Percentiles rank a stretch among this genome's conserved stretches.
Evolutionary conservation across 2,113 vertebrate genomes (phyloP).

Genomic region (Phyllopteryx taeniolatus): DNA sequence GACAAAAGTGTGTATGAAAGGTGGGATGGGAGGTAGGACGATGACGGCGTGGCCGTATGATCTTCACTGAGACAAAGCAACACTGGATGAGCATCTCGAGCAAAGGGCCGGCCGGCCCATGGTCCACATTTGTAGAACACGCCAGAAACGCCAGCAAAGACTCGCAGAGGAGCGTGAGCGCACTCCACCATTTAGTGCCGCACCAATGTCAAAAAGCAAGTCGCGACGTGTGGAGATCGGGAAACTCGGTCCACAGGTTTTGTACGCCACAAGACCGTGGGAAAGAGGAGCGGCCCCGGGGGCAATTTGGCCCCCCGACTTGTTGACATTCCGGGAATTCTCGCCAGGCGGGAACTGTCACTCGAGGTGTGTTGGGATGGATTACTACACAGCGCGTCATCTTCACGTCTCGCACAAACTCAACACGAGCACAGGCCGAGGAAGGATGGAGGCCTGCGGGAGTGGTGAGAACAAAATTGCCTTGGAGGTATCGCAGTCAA

Average conservation of each 20-base stretch:
- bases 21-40: neutral
- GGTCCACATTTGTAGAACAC: too few relatives aligned
- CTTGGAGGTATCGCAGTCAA: conserved; percentile 40
- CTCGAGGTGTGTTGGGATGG: neutral
- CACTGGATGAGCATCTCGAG: too few relatives aligned
- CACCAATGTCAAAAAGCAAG: conserved; percentile 13
- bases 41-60: neutral
- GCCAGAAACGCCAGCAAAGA: too few relatives aligned
- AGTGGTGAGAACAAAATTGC: conserved; percentile 36
- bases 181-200: neutral
- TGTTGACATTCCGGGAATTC: conserved; percentile 5
- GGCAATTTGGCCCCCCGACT: conserved; percentile 4
- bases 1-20: neutral
- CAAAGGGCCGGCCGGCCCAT: too few relatives aligned
- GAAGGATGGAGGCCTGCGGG: neutral
- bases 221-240: conserved; percentile 42
- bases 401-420: conserved; percentile 24
- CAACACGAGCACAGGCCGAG: conserved; percentile 19
- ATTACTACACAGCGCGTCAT: neutral
- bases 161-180: too few relatives aligned
- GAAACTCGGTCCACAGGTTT: conserved; percentile 59
- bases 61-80: too few relatives aligned
- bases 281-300: conserved; percentile 49
- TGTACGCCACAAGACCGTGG: conserved; percentile 37
- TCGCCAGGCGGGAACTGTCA: neutral